phyloP scores from a whole-genome alignment of 2,888 invertebrate genomes.

The Zaprionus bogoriensis region DNA sequence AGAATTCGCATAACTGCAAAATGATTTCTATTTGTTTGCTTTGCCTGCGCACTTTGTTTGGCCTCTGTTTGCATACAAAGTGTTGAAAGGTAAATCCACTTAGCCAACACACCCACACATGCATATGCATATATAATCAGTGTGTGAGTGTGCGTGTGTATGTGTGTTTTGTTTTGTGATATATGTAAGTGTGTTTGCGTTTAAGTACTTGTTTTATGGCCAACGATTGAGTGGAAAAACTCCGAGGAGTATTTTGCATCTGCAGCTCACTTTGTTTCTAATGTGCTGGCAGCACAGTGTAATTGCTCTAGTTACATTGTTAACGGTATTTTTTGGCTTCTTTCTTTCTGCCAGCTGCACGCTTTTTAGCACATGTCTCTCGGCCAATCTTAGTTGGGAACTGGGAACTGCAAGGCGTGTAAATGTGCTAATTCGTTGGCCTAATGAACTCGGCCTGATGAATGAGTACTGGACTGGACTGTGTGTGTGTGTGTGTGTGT shows the following conservation, averaged over 20 bases:
- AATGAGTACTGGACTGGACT: too few species aligned
- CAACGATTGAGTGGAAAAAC: neutral
- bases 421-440: slow-evolving; percentile 43
- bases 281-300: too few species aligned
- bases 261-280: slow-evolving; percentile 22
- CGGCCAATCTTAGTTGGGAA: slow-evolving; percentile 12
- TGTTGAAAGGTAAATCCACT: slow-evolving; percentile 25
- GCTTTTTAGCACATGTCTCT: slow-evolving; percentile 6
- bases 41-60: too few species aligned
- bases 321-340: neutral
- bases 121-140: neutral
- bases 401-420: slow-evolving; percentile 35
- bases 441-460: slow-evolving; percentile 36
- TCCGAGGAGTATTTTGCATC: slow-evolving; percentile 10
- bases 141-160: neutral
- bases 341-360: neutral
- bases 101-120: neutral
- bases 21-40: neutral
- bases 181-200: neutral
- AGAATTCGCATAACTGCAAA: neutral
- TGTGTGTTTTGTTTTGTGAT: neutral
- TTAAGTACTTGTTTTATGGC: slow-evolving; percentile 29
- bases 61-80: slow-evolving; percentile 15
- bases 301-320: slow-evolving; percentile 33
- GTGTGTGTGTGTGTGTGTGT: too few species aligned